A percentile compares a stretch with the other conserved stretches of the same genome.
Evolutionary conservation across 2,113 vertebrate species (phyloP).

Genomic region (Porphyrio hochstetteri): DNA sequence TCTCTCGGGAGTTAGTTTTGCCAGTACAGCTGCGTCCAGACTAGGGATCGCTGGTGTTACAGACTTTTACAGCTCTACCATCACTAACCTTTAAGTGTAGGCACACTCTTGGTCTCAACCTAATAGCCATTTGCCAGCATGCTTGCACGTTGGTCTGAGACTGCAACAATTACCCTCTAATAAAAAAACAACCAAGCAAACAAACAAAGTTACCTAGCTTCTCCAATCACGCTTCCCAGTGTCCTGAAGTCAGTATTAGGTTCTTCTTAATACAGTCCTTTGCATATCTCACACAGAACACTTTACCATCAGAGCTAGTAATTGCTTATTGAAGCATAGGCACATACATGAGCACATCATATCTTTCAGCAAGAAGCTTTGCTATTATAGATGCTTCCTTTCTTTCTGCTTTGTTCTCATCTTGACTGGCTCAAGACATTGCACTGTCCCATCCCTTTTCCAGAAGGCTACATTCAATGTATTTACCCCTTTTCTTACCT

Average conservation of each 20-base stretch:
- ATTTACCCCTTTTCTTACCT: not conserved
- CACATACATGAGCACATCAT: accelerated
- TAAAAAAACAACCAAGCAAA: not conserved
- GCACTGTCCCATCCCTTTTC: not conserved
- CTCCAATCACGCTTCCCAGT: not conserved
- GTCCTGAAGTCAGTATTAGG: not conserved
- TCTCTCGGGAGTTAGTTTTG: constrained; percentile 30
- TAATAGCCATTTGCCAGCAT: not conserved
- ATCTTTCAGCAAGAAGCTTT: no score
- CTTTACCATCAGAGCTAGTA: not conserved
- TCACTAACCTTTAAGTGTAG: not conserved
- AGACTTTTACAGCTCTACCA: not conserved
- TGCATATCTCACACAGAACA: not conserved
- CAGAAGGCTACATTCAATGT: not conserved
- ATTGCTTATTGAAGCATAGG: not conserved
- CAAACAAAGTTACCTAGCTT: not conserved
- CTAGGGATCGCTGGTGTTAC: not conserved
- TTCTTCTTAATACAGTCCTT: not conserved
- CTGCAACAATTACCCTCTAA: accelerated
- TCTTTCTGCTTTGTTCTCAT: not conserved
- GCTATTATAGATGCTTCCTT: not conserved
- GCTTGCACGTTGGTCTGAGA: accelerated
- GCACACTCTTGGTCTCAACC: not conserved
- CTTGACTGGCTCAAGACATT: not conserved
- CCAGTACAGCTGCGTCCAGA: constrained; percentile 56